Percentiles rank a stretch among this genome's conserved stretches.
Conservation (phyloP, 92 coral and sea anemone species). For the Porites cylindrica region DNA sequence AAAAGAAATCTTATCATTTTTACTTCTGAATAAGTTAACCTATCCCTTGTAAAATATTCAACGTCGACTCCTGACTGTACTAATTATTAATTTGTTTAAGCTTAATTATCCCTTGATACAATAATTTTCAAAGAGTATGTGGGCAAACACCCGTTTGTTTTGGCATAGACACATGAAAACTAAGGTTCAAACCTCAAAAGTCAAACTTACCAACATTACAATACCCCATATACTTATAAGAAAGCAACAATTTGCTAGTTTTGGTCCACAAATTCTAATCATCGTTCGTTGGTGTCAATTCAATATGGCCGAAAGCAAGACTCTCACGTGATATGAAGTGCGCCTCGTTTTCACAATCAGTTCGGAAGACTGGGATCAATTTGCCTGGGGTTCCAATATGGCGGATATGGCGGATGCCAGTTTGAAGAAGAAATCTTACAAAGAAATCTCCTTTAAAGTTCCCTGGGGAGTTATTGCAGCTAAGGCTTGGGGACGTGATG, state of each 20-base stretch:
- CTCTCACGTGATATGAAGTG: slow-evolving; percentile 25
- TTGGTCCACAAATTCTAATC: slow-evolving; percentile 90
- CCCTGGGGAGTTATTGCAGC: slow-evolving; percentile 88
- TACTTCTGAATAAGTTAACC: background rate
- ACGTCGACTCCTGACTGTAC: too few relatives aligned
- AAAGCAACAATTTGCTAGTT: slow-evolving; percentile 92
- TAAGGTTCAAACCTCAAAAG: background rate
- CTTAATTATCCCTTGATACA: background rate
- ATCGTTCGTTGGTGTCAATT: background rate
- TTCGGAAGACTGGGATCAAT: too few relatives aligned
- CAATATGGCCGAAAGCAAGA: slow-evolving; percentile 31
- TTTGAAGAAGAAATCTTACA: background rate
- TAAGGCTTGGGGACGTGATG: slow-evolving; percentile 72
- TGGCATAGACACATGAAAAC: background rate
- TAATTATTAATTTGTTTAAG: background rate
- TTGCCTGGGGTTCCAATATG: background rate
- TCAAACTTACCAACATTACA: slow-evolving; percentile 88
- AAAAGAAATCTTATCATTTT: background rate
- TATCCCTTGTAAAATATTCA: too few relatives aligned
- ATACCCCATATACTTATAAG: slow-evolving; percentile 97
- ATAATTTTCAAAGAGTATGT: too few relatives aligned
- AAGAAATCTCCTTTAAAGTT: slow-evolving; percentile 55
- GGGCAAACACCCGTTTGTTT: background rate
- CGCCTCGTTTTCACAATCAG: background rate
- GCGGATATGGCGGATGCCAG: background rate